Evolutionary conservation across 2,797 vertebrate genomes (phyloP).

Genomic region (Lutjanus campechanus): DNA sequence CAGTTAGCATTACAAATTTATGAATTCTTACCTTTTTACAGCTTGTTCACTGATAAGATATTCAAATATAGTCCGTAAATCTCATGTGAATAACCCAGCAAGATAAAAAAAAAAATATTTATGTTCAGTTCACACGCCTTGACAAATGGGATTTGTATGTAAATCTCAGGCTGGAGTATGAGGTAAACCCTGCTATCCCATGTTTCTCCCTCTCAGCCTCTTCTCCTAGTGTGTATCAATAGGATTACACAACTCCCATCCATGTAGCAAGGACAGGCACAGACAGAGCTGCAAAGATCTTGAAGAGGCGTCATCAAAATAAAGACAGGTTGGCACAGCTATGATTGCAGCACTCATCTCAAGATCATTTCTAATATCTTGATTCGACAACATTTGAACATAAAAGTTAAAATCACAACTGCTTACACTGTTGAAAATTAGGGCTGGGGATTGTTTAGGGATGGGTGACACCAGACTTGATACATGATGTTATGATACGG

Average conservation of each 20-base stretch:
- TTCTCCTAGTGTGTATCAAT: constrained; percentile 32
- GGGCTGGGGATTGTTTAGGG: no score
- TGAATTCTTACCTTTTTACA: background rate
- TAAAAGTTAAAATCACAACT: background rate
- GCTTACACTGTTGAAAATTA: background rate
- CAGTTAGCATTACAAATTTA: background rate
- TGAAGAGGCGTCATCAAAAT: constrained; percentile 23
- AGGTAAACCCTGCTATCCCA: constrained; percentile 17
- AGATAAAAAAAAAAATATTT: constrained; percentile 11
- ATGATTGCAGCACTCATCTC: background rate
- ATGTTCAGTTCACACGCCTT: constrained; percentile 16
- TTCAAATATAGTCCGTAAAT: constrained; percentile 6
- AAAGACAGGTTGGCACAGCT: background rate
- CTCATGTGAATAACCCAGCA: background rate
- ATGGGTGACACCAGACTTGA: no score
- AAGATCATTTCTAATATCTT: constrained; percentile 6
- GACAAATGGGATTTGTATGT: constrained; percentile 40
- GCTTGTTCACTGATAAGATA: background rate
- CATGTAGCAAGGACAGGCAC: constrained; percentile 24
- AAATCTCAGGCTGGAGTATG: constrained; percentile 7
- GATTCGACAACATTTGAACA: background rate
- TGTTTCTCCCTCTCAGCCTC: constrained; percentile 34
- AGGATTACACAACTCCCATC: constrained; percentile 52
- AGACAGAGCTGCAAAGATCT: constrained; percentile 13
- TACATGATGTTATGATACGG: no score